These are phyloP conservation scores for Pasiphila rectangulata DNA, from an alignment of 2,888 invertebrate species.

Conservation along the genomic window DNA sequence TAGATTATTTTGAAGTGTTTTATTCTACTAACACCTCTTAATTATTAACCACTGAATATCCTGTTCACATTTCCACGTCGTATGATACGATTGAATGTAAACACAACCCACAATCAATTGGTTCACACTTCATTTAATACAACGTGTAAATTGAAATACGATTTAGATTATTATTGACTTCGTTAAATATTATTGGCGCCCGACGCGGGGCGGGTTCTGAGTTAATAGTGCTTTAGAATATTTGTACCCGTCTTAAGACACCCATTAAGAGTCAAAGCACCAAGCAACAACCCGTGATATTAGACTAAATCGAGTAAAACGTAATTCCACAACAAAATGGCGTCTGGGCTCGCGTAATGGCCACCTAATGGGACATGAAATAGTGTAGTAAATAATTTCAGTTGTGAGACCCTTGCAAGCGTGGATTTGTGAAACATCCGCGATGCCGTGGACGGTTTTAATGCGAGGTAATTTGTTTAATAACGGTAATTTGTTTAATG, in stretches of 20 bases:
- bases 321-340: conserved; percentile 58
- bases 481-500: no score
- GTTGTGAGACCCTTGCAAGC: conserved; percentile 18
- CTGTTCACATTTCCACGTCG: no score
- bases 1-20: no score
- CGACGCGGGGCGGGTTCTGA: conserved; percentile 36
- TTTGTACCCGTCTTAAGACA: conserved; percentile 39
- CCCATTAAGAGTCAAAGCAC: conserved; percentile 44
- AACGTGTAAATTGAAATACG: not conserved
- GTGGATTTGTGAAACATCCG: conserved; percentile 28
- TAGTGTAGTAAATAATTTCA: conserved; percentile 56
- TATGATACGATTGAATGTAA: no score
- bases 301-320: conserved; percentile 56
- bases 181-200: conserved; percentile 35
- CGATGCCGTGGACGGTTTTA: conserved; percentile 20
- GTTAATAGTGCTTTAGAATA: conserved; percentile 33
- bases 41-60: no score
- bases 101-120: not conserved
- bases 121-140: not conserved
- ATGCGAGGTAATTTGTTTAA: conserved; percentile 28
- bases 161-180: not conserved
- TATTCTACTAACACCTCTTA: no score
- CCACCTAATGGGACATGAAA: conserved; percentile 59
- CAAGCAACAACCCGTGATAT: conserved; percentile 50
- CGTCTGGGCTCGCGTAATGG: conserved; percentile 47